Percentiles rank a stretch among this genome's conserved stretches.
phyloP scores from a whole-genome alignment of 2,888 invertebrate species.

The Pedicia rivosa region DNA sequence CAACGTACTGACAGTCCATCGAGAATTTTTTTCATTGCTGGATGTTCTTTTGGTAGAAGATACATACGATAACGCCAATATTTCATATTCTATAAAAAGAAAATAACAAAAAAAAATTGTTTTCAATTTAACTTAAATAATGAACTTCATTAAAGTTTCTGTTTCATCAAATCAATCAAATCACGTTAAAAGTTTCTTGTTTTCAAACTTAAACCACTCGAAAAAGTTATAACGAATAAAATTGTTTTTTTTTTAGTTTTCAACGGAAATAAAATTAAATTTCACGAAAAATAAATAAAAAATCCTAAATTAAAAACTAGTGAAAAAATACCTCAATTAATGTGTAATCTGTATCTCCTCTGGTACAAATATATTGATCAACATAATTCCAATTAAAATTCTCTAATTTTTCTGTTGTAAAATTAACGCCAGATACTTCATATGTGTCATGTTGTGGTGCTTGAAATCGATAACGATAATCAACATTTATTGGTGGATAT shows the following conservation, averaged over 20 bases:
- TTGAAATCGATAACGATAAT: slow-evolving; percentile 82
- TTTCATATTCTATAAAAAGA: slow-evolving; percentile 49
- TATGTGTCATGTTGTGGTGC: slow-evolving; percentile 86
- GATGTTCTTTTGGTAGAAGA: slow-evolving; percentile 65
- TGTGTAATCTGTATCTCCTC: slow-evolving; percentile 83
- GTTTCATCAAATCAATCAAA: too few species aligned
- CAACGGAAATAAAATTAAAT: too few species aligned
- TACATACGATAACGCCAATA: slow-evolving; percentile 88
- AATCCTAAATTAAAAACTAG: too few species aligned
- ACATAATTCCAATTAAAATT: slow-evolving; percentile 96
- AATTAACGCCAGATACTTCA: slow-evolving; percentile 87
- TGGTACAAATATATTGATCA: slow-evolving; percentile 91
- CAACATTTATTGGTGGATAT: slow-evolving; percentile 81
- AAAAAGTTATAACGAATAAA: too few species aligned
- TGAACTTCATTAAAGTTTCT: too few species aligned
- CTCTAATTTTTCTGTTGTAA: slow-evolving; percentile 86
- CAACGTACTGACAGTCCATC: slow-evolving; percentile 57
- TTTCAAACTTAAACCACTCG: too few species aligned
- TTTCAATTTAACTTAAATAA: slow-evolving; percentile 1
- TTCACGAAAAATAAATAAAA: too few species aligned
- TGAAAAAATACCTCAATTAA: slow-evolving; percentile 53
- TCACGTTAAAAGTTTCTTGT: too few species aligned
- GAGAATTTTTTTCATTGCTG: slow-evolving; percentile 61
- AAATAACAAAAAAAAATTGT: slow-evolving; percentile 7
- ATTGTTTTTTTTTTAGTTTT: background rate